Percentiles rank a stretch among this genome's conserved stretches.
Evolutionary conservation across 2,113 vertebrate genomes (phyloP).

Genomic region (Quiscalus mexicanus): DNA sequence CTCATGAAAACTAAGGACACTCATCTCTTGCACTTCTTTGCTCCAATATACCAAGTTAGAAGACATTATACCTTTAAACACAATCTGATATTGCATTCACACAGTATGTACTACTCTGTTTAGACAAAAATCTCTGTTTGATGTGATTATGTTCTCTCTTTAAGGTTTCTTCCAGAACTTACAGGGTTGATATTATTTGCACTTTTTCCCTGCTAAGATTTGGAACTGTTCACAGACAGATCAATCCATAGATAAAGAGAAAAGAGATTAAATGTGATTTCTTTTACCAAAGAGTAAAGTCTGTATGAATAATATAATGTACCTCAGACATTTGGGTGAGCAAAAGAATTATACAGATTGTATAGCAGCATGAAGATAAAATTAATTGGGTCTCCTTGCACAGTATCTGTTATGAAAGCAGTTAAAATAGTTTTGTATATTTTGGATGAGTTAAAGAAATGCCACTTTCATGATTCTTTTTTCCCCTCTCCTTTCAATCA

Average conservation of each 20-base stretch:
- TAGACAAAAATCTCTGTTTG: not conserved
- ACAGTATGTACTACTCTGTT: not conserved
- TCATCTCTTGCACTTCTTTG: not conserved
- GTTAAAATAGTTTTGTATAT: conserved; percentile 61
- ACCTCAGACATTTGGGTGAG: conserved; percentile 49
- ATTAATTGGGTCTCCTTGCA: conserved; percentile 57
- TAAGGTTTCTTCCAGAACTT: conserved; percentile 13
- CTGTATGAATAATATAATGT: conserved; percentile 10
- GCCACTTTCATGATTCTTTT: conserved; percentile 33
- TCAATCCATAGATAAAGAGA: conserved; percentile 13
- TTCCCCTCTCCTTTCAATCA: not conserved
- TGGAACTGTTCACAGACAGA: conserved; percentile 15
- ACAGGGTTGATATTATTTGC: not conserved
- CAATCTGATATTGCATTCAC: not conserved
- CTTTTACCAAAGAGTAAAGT: conserved; percentile 14
- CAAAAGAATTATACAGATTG: conserved; percentile 44
- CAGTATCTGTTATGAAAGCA: conserved; percentile 39
- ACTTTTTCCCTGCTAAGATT: not conserved
- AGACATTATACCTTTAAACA: not conserved
- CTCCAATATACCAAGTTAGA: not conserved
- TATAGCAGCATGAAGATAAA: conserved; percentile 58
- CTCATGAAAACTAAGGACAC: not conserved
- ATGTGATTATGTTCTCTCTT: not conserved
- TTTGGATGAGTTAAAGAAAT: conserved; percentile 47
- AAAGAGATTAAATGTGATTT: conserved; percentile 44